Evolutionary conservation across 2,797 vertebrate species (phyloP).

Genomic region (Spinibarbus caldwelli): DNA sequence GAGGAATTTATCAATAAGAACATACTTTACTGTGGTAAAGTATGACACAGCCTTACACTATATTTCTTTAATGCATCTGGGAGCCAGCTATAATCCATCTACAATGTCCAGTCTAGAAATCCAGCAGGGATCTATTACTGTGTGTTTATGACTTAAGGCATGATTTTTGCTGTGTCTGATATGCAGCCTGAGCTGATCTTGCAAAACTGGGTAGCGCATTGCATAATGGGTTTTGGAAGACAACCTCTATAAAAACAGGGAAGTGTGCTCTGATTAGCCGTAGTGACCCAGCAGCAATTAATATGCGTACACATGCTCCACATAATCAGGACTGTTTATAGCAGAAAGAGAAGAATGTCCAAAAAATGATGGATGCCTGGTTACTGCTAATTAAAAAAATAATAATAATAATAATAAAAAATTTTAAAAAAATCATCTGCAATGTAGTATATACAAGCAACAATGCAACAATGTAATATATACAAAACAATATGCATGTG

Average conservation of each 20-base stretch:
- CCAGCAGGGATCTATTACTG: neutral
- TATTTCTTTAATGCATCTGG: neutral
- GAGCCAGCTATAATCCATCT: neutral
- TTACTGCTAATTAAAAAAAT: neutral
- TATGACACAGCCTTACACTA: neutral
- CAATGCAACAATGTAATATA: neutral
- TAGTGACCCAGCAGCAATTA: slow-evolving; percentile 27
- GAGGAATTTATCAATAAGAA: neutral
- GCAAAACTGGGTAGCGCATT: slow-evolving; percentile 7
- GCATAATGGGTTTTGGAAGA: slow-evolving; percentile 12
- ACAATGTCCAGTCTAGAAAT: neutral
- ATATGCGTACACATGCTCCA: neutral
- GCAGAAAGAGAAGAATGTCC: neutral
- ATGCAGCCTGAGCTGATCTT: neutral
- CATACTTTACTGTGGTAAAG: neutral
- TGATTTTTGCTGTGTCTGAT: neutral
- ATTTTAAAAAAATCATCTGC: neutral
- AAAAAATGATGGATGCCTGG: neutral
- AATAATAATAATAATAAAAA: neutral
- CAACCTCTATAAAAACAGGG: slow-evolving; percentile 6
- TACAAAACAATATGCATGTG: neutral
- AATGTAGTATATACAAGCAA: neutral
- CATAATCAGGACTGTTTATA: neutral
- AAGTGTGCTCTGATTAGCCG: slow-evolving; percentile 22
- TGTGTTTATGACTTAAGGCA: neutral